Base-by-base conservation (phyloP, 2,797 vertebrate species). In the Parotocinclus haroldoi region DNA sequence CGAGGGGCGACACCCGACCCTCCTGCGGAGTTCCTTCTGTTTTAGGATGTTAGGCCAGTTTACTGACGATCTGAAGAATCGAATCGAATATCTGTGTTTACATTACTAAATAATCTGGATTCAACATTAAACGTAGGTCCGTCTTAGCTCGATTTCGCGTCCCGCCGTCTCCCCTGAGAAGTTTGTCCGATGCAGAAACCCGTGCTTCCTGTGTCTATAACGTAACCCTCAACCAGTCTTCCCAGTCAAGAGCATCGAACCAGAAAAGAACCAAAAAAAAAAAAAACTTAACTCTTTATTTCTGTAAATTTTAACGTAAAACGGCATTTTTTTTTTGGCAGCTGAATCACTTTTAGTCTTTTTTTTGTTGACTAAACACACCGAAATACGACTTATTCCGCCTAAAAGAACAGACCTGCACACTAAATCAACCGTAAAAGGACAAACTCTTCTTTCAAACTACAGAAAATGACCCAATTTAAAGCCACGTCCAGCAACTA, bases 131-230 rank as follows among this genome's bases (percentile, higher is more conserved):
- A 63, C 76, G 73, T 76, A 55, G 75, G 56, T 57, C 63, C 16
- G 52, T 49, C 67, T 66, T 63, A 56, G 70, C 72, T 68, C 27
- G 27, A 27, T 71, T 18, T 79, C 66, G 48, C 27, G 27, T 27
- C 27, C 64, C 18, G 62, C 65, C 67, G 68, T 54, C 63, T 48
- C 27, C 72, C 36, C 13, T 1, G 44, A 70, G 27, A 56, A 61
- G 48, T 63, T 38, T 48, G 42, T 49, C 42, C 48, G 58, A 66
- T 68, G 48, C 59, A 62, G 69, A 60, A 70, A 55, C 60, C 46
- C n/a, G 71, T 75, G 75, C 69, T 76, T 79, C 73, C 77, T 67
- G 60, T 54, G 64, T 68, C 54, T 46, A 51, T 51, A 60, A 52
- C 37, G 17, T 66, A 65, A 63, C 37, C 45, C 18, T 40, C 46